Conservation (phyloP, 2,113 vertebrate genomes). For the Anser brachyrhynchus region DNA sequence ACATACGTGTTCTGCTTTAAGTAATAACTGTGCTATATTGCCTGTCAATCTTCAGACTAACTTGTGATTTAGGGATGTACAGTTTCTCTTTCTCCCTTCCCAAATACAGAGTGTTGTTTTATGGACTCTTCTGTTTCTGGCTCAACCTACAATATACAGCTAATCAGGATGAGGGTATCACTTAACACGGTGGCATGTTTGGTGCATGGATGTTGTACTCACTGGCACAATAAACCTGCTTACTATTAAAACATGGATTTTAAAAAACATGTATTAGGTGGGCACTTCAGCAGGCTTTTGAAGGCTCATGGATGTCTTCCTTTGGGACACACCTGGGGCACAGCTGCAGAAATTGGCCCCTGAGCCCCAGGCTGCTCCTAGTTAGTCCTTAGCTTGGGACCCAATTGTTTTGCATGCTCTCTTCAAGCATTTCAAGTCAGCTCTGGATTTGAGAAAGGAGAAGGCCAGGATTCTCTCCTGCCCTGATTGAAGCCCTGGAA, state of each 20-base stretch:
- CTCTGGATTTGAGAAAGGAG: neutral
- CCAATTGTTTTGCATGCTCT: neutral
- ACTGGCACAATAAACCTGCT: neutral
- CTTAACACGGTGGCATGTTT: neutral
- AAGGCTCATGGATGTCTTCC: neutral
- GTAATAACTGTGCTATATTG: neutral
- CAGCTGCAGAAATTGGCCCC: neutral
- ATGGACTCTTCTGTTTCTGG: neutral
- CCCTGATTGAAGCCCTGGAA: neutral
- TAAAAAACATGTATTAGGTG: neutral
- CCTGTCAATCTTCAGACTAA: neutral
- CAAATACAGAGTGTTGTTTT: neutral
- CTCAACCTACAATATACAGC: neutral
- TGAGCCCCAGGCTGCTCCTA: accelerated
- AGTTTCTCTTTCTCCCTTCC: neutral
- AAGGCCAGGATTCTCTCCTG: neutral
- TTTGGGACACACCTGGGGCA: neutral
- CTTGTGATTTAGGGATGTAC: neutral
- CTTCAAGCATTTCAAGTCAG: neutral
- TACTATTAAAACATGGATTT: neutral
- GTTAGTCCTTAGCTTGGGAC: neutral
- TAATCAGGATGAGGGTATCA: neutral
- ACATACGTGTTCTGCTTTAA: neutral
- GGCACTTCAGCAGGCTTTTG: neutral
- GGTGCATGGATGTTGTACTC: neutral